Base-by-base conservation (phyloP, 30 jellyfish, hydroid and myxozoan species). In the Aurelia sp. region DNA sequence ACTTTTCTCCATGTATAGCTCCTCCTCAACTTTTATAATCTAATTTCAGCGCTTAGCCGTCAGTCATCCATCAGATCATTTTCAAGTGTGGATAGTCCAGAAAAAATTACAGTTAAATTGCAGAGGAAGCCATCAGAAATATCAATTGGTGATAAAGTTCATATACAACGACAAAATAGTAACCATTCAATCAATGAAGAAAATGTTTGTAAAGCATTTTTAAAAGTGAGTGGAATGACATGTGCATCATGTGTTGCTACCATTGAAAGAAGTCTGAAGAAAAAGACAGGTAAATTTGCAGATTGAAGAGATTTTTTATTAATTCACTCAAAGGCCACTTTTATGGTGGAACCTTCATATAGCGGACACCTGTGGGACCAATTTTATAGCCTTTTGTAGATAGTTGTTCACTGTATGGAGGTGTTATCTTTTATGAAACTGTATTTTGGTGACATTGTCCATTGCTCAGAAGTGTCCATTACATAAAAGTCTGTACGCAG, bases 211-310 rank as follows among this genome's bases (percentile, higher is more conserved):
- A 95, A 95, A 57, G 90, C 91, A 31, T 84, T 95, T 63, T 78
- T 95, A 15, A 88, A 90, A 63, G 88, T 95, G 65, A 76, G 73
- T 72, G 99, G 99, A 17, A 95, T 95, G 99, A 87, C 97, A 5
- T 95, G 99, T 86, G 97, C 99, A 20, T 95, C 99, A 9, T 95
- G 99, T 86, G 99, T 95, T 79, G 97, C 97, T 0, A 72, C 96
- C 15, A 95, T 95, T 24, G 99, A 94, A 69, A 94, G 91, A 50
- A 85, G 89, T 72, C 84, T 91, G 15, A 76, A 84, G 59, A 90
- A 90, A 59, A 83, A 78, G 63, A 81, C 81, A 58, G 97, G 91
- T 82, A 27, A 27, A 2, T 27, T 27, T 27, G 33, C 33, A 2
- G 9, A 8, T 13, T 44, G 15, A 44, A 8, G 7, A 8, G 0